Evolutionary conservation across 1,140 invertebrate species (phyloP), one percentile per base, ranked within the genome.

Genomic region (Mya arenaria): DNA sequence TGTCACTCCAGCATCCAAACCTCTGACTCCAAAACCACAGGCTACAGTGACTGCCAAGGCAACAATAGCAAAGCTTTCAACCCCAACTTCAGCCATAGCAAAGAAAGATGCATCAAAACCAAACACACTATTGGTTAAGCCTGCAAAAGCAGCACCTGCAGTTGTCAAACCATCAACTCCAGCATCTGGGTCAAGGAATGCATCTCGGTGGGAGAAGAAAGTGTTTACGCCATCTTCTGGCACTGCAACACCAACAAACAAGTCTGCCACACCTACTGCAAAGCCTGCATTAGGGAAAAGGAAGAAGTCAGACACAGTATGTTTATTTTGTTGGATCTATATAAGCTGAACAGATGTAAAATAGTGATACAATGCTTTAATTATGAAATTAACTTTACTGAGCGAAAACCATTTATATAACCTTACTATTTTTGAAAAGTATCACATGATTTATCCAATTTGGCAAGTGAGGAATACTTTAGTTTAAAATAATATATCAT

Each of bases 141-240:
- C 19, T 6, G 19, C 55, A 56, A 56, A 56, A 56, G n/a, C 5
- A 56, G 28, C 68, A 10, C 69, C 48, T n/a, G 52, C 32, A n/a
- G 36, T 36, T 4, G 48, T 4, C 4, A 72, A 56, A 72, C 48
- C 52, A n/a, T n/a, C n/a, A n/a, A 52, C 48, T 23, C 48, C 48
- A 2, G 4, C 25, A 23, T 4, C 48, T 23, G 17, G 25, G 10
- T 23, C 1, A 4, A 17, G 10, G 4, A 52, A 23, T 25, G 37
- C 19, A n/a, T 44, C 36, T 4, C 58, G 73, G 48, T 75, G 62
- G 75, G 62, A 66, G 48, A 78, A 78, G 34, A 65, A 63, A 39
- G 63, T 68, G 5, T 68, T 56, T n/a, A 55, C 75, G 36, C 75
- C 75, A 19, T 17, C 44, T 4, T 25, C 30, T 25, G 30, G 39